These are phyloP conservation scores for Lapara coniferarum DNA, from an alignment of 2,888 invertebrate genomes.

Conservation along the genomic window DNA sequence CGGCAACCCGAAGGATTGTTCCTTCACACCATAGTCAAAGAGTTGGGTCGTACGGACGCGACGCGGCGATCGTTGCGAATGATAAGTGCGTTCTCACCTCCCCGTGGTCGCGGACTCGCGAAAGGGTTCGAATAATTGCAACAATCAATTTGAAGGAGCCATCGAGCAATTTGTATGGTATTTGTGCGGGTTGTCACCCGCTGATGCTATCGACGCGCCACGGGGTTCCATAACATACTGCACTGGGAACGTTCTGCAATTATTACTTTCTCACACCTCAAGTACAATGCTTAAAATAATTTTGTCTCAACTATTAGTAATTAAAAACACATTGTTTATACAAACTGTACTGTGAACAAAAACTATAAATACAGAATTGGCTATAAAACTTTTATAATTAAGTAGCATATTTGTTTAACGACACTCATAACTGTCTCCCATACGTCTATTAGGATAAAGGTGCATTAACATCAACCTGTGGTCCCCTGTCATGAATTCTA, in stretches of 20 bases:
- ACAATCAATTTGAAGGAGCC: conserved; percentile 81
- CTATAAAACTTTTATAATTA: conserved; percentile 10
- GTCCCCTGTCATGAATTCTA: conserved; percentile 55
- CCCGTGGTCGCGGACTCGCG: conserved; percentile 71
- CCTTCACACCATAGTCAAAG: conserved; percentile 78
- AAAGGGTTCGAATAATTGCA: conserved; percentile 83
- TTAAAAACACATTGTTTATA: neutral
- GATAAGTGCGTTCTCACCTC: conserved; percentile 82
- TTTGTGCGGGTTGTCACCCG: conserved; percentile 83
- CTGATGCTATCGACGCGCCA: conserved; percentile 76
- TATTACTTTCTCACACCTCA: conserved; percentile 78
- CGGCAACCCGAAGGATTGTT: conserved; percentile 65
- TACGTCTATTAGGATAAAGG: conserved; percentile 7
- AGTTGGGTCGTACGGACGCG: conserved; percentile 58
- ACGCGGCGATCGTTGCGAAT: conserved; percentile 61
- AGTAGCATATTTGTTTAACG: neutral
- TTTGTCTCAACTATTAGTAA: neutral
- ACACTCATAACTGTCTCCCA: conserved; percentile 1
- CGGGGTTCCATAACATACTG: conserved; percentile 62
- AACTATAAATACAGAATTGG: neutral
- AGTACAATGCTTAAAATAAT: neutral
- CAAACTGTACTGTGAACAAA: neutral
- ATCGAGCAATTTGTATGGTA: conserved; percentile 83
- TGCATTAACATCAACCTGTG: conserved; percentile 33
- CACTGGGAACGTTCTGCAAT: conserved; percentile 71